These are phyloP conservation scores for Lochmaea crataegi DNA, from an alignment of 2,888 invertebrate genomes.

Conservation along the genomic window DNA sequence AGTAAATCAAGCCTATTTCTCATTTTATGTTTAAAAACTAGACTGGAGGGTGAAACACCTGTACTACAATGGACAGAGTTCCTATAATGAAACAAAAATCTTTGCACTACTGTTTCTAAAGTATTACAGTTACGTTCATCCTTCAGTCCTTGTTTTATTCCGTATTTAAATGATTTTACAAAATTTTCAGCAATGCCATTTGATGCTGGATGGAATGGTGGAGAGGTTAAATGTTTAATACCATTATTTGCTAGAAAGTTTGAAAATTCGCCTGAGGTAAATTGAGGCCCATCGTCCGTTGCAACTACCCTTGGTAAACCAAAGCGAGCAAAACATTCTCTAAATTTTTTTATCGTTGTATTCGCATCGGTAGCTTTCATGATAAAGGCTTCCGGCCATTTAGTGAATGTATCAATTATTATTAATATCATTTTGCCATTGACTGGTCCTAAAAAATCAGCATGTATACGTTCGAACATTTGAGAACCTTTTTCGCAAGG, in stretches of 20 bases:
- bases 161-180: neutral
- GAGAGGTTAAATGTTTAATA: neutral
- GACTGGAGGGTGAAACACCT: neutral
- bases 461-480: constrained; percentile 29
- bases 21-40: neutral
- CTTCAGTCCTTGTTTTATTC: neutral
- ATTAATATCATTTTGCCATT: constrained; percentile 25
- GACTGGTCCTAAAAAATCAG: constrained; percentile 29
- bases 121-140: neutral
- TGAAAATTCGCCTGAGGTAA: neutral
- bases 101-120: neutral
- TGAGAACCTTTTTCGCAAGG: neutral
- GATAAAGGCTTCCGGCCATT: constrained; percentile 18
- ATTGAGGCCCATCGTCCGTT: neutral
- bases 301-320: neutral
- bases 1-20: neutral
- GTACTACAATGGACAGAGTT: neutral
- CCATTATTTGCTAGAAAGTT: neutral
- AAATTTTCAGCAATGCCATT: neutral
- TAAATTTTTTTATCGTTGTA: neutral
- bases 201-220: neutral
- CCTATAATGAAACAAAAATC: neutral
- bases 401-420: constrained; percentile 30
- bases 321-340: neutral
- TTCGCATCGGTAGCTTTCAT: neutral